Conservation (phyloP, 2,113 vertebrate genomes). For the Hucho hucho region DNA sequence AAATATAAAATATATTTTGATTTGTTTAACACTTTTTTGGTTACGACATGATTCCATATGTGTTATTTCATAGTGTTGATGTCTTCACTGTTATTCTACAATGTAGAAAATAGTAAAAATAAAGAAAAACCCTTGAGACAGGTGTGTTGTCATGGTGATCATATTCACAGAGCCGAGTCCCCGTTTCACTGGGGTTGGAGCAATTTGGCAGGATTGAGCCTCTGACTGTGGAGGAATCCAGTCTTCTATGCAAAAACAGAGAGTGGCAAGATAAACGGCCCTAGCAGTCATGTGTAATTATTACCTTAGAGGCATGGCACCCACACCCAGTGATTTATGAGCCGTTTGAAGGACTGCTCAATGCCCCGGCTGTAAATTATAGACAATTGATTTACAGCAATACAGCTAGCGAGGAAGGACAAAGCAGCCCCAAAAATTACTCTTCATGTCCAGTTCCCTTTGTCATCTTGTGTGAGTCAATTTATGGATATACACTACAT, state of each 20-base stretch:
- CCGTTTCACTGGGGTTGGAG: slow-evolving; percentile 51
- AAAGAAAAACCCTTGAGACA: slow-evolving; percentile 24
- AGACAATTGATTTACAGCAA: slow-evolving; percentile 36
- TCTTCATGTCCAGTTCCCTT: slow-evolving; percentile 26
- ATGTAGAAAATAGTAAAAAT: too few species aligned
- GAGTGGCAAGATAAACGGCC: slow-evolving; percentile 44
- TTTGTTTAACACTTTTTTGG: too few species aligned
- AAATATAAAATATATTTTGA: too few species aligned
- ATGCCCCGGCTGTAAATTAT: slow-evolving; percentile 31
- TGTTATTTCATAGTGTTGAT: too few species aligned
- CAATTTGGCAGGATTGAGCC: slow-evolving; percentile 54
- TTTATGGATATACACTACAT: slow-evolving; percentile 8
- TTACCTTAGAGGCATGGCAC: slow-evolving; percentile 28
- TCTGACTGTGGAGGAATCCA: slow-evolving; percentile 39
- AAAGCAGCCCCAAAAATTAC: slow-evolving; percentile 26
- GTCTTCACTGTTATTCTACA: too few species aligned
- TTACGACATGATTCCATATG: too few species aligned
- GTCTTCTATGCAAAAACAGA: slow-evolving; percentile 29
- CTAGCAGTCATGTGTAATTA: slow-evolving; percentile 50
- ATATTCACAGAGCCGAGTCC: slow-evolving; percentile 43
- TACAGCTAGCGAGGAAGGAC: slow-evolving; percentile 24
- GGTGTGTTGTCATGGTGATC: slow-evolving; percentile 71
- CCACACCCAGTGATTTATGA: slow-evolving; percentile 42
- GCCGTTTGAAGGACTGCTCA: slow-evolving; percentile 31
- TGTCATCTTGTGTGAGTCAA: slow-evolving; percentile 31